A percentile compares a stretch with the other conserved stretches of the same genome.
Evolutionary conservation across 2,113 vertebrate species (phyloP).

Genomic region (Cyprinus carpio): DNA sequence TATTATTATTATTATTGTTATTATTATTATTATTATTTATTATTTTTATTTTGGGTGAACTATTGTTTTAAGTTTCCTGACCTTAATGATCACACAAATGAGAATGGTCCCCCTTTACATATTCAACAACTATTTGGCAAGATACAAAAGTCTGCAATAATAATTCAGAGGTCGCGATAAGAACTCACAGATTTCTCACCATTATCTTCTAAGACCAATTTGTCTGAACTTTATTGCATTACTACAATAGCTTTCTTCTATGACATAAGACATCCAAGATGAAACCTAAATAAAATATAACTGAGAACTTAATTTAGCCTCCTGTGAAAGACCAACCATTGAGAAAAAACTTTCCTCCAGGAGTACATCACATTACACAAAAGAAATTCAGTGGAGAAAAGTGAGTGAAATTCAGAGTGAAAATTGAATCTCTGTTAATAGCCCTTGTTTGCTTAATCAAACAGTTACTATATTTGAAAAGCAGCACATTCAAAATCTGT

Average conservation of each 20-base stretch:
- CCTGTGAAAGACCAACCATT: not conserved
- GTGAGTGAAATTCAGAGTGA: not conserved
- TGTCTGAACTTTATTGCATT: not conserved
- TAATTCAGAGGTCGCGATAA: not conserved
- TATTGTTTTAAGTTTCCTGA: not conserved
- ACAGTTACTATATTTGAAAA: constrained; percentile 1
- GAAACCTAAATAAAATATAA: not conserved
- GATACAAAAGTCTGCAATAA: not conserved
- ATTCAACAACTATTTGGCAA: not conserved
- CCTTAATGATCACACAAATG: not conserved
- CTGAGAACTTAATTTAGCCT: not conserved
- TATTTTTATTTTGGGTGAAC: not conserved
- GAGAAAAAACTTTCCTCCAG: not conserved
- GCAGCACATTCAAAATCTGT: not conserved
- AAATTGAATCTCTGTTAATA: not conserved
- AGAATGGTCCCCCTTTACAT: too few species aligned
- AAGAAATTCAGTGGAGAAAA: not conserved
- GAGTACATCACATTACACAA: not conserved
- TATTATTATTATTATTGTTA: too few species aligned
- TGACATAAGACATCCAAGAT: not conserved
- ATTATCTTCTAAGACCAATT: not conserved
- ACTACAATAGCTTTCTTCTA: not conserved
- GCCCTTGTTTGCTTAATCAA: not conserved
- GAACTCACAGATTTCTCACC: not conserved
- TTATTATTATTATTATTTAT: too few species aligned